Percentiles rank a stretch among this genome's conserved stretches.
Evolutionary conservation across 53 echinoderm and acorn worm species (phyloP).

Genomic region (Echinarachnius parma): DNA sequence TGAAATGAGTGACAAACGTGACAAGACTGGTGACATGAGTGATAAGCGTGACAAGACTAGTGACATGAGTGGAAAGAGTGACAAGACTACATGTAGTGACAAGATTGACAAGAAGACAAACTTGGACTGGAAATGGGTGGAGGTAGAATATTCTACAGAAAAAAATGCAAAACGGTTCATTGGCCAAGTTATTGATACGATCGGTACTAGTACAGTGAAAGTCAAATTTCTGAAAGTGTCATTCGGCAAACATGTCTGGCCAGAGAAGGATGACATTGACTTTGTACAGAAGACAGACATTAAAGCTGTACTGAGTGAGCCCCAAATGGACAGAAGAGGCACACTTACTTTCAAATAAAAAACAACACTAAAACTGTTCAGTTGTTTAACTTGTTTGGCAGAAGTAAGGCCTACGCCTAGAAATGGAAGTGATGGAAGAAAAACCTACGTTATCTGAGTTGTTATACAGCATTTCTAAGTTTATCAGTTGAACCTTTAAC

Average conservation of each 20-base stretch:
- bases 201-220: background rate
- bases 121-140: constrained; percentile 7
- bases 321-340: constrained; percentile 4
- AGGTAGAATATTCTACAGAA: background rate
- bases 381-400: too few relatives aligned
- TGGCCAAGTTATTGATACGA: background rate
- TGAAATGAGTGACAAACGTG: too few relatives aligned
- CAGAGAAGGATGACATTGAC: background rate
- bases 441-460: too few relatives aligned
- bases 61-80: background rate
- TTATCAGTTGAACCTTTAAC: too few relatives aligned
- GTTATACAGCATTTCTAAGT: too few relatives aligned
- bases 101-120: background rate
- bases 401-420: too few relatives aligned
- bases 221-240: too few relatives aligned
- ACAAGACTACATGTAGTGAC: too few relatives aligned
- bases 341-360: background rate
- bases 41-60: too few relatives aligned
- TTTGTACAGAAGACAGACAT: background rate
- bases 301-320: background rate
- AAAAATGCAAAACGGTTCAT: background rate
- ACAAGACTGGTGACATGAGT: too few relatives aligned
- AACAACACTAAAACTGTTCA: too few relatives aligned
- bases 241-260: background rate
- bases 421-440: too few relatives aligned